A percentile compares a stretch with the other conserved stretches of the same genome.
Evolutionary conservation across 2,113 vertebrate species (phyloP).

Genomic region (Charadrius vociferus): DNA sequence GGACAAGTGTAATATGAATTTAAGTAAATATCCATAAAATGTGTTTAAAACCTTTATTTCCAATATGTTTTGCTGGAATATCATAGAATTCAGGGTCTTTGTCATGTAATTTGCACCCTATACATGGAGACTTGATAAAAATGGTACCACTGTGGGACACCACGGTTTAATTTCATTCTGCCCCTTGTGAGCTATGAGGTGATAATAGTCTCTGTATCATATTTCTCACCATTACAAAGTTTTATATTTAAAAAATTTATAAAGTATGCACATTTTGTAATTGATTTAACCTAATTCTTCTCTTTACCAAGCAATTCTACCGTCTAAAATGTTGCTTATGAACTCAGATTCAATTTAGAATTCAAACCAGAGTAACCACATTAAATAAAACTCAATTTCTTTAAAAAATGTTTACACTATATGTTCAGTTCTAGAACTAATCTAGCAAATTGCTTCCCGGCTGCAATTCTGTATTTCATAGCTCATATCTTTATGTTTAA

Average conservation of each 20-base stretch:
- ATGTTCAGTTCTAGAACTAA: conserved; percentile 58
- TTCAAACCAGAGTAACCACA: conserved; percentile 20
- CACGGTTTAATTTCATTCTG: neutral
- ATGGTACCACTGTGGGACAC: neutral
- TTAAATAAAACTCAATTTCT: conserved; percentile 60
- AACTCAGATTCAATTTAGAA: conserved; percentile 34
- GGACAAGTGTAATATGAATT: neutral
- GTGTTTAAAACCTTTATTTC: neutral
- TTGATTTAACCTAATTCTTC: neutral
- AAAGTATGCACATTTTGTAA: neutral
- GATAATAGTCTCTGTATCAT: neutral
- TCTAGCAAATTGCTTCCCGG: conserved; percentile 44
- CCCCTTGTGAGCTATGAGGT: neutral
- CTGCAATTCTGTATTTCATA: conserved; percentile 50
- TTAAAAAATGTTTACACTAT: conserved; percentile 31
- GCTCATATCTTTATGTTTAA: conserved; percentile 61
- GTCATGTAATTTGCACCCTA: neutral
- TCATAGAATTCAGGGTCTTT: neutral
- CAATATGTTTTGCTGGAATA: neutral
- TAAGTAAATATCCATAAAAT: neutral
- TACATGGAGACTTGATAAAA: neutral
- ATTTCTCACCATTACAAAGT: neutral
- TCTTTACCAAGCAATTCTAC: neutral
- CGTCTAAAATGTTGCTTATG: neutral
- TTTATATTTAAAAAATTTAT: neutral